phyloP scores from a whole-genome alignment of 2,113 vertebrate genomes.

The Pteropus alecto region DNA sequence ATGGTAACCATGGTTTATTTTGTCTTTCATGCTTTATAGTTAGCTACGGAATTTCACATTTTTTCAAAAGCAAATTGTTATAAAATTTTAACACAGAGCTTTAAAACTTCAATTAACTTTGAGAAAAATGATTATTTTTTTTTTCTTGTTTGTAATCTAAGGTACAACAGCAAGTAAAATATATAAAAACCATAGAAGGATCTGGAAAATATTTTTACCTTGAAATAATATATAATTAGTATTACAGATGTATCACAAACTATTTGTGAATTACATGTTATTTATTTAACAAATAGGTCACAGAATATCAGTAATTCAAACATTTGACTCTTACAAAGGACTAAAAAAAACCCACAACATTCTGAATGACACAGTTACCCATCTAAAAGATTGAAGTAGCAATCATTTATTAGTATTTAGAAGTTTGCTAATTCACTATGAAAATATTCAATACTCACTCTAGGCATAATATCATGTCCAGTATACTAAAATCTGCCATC shows the following conservation, averaged over 20 bases:
- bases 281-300: neutral
- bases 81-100: neutral
- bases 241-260: neutral
- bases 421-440: neutral
- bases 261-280: neutral
- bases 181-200: neutral
- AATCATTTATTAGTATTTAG: neutral
- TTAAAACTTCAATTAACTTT: conserved; percentile 2
- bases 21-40: neutral
- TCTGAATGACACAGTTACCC: neutral
- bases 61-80: neutral
- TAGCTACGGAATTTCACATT: neutral
- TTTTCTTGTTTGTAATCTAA: neutral
- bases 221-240: neutral
- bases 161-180: neutral
- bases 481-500: neutral
- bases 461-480: neutral
- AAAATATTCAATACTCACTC: neutral
- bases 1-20: neutral
- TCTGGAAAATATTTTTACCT: neutral
- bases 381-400: neutral
- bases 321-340: neutral
- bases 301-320: neutral
- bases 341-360: neutral
- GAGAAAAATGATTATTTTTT: neutral